Evolutionary conservation across 2,113 vertebrate genomes (phyloP), one percentile per base, ranked within the genome.

Genomic region (Sakesphorus luctuosus): DNA sequence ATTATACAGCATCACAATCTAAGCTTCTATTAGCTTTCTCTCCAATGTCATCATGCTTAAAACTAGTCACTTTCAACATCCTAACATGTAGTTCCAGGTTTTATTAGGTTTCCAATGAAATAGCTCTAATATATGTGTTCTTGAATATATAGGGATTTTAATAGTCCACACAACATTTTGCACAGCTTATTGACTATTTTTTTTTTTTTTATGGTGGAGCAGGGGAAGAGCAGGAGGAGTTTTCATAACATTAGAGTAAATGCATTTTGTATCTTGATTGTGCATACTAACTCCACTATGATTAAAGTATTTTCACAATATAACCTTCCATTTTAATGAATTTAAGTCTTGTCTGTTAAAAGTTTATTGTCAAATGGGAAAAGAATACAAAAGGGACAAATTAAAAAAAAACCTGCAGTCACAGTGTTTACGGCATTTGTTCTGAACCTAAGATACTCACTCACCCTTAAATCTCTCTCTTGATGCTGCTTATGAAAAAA

Each of bases 21-120:
- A 94, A 87, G 75, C 84, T 74, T 94, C 77, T 94, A 94, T 97
- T 97, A 90, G 46, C 52, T 87, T 97, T 96, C 71, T 49, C 61
- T 96, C 38, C 94, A 95, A 93, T 93, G 50, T 81, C 61, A 85
- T 92, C 74, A 91, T 17, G 31, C 56, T 84, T 89, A 43, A 96
- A 77, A 15, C 46, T 90, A 82, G 65, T 79, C 71, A 82, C 87
- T 97, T 95, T 94, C 68, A 93, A 68, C 46, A 84, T 25, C 11
- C 25, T 95, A 91, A 89, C 73, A 72, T 52, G 77, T 61, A 78
- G 18, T 56, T 63, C 35, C 69, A 89, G 9, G 56, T 83, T 95
- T 94, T 93, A 89, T 89, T 93, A 61, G 46, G 31, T 83, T 97
- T 91, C 35, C 62, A 72, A 58, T 56, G 25, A 71, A 84, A 74